Conservation (phyloP, 2,797 vertebrate genomes). For the Onychomys torridus region DNA sequence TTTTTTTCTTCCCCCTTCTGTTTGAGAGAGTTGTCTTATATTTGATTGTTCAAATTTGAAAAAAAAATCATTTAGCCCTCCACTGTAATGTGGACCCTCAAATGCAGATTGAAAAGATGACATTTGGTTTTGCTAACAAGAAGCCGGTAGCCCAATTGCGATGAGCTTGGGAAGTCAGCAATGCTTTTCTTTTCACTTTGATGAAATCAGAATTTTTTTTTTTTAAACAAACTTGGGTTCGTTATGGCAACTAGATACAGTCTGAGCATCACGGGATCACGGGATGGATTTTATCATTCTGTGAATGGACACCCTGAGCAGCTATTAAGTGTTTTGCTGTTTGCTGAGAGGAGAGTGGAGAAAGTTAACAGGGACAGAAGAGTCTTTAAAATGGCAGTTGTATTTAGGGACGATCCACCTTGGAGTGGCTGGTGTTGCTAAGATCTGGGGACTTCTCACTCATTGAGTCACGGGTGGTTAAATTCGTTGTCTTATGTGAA, state of each 20-base stretch:
- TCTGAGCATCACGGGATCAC: constrained; percentile 83
- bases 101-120: constrained; percentile 56
- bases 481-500: constrained; percentile 90
- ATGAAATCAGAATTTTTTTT: constrained; percentile 69
- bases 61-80: constrained; percentile 58
- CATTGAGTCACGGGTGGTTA: constrained; percentile 87
- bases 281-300: constrained; percentile 84
- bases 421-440: constrained; percentile 79
- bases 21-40: constrained; percentile 78
- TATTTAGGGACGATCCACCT: constrained; percentile 83
- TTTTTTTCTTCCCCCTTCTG: constrained; percentile 52
- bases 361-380: constrained; percentile 81
- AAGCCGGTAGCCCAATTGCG: constrained; percentile 71
- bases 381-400: constrained; percentile 84
- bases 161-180: constrained; percentile 64
- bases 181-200: constrained; percentile 78
- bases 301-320: constrained; percentile 83
- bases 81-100: constrained; percentile 79
- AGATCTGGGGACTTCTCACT: constrained; percentile 83
- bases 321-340: constrained; percentile 83
- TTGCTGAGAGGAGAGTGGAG: constrained; percentile 85
- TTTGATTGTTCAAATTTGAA: constrained; percentile 83
- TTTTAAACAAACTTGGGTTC: constrained; percentile 68
- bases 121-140: constrained; percentile 76
- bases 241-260: constrained; percentile 72